Evolutionary conservation across 2,797 vertebrate genomes (phyloP), one percentile per base, ranked within the genome.

Genomic region (Sparidentex hasta): DNA sequence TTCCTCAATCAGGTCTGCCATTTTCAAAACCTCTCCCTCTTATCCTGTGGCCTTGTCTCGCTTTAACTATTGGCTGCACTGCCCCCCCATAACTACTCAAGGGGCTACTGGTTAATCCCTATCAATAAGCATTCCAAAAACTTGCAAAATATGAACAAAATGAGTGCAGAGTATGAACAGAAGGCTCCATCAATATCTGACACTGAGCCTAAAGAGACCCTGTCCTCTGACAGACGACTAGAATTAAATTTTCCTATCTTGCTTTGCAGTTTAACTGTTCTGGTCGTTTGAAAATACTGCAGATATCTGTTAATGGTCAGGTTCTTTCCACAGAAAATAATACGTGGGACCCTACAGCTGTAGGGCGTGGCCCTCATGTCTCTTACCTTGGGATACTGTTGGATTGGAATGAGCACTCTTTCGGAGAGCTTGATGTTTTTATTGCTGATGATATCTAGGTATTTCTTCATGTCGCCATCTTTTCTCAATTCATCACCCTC

Each of bases 371-470:
- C 18, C 54, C 50, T 25, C 25, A 52, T 44, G 52, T 71, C 64
- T 52, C 92, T 93, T 98, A 99, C 98, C 98, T 99, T 99, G 88
- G 98, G 98, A 95, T 99, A 99, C 90, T 99, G 98, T 91, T 98
- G 98, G 78, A 98, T 95, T 44, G 98, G 98, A 85, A 99, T 99
- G 90, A 99, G 94, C 74, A 99, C 98, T 92, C 97, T 96, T 94
- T 99, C 98, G 3, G 97, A 98, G 61, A 99, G 96, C 93, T 99
- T 99, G 94, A 99, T 98, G 84, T 99, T 99, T 96, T 99, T 99
- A 96, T 99, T 99, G 95, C 98, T 99, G 96, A 99, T 99, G 90
- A 99, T 96, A 93, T 99, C 98, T 74, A 99, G 96, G 61, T 99
- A 99, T 86, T 99, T 99, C 93, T 99, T 99, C 88, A 96, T 96